Conservation (phyloP, 2,113 vertebrate genomes). For the Ondatra zibethicus region DNA sequence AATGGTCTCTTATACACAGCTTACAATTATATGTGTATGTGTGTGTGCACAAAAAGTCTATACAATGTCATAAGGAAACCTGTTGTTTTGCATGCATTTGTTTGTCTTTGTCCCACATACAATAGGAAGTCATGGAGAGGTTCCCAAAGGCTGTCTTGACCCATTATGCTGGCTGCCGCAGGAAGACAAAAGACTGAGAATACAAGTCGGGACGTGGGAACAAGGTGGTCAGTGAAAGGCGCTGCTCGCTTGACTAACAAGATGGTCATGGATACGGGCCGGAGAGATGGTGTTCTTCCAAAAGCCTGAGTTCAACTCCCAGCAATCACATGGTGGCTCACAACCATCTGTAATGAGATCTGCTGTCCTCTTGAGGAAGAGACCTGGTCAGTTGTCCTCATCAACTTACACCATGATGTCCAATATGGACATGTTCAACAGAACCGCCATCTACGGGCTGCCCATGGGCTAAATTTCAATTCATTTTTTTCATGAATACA, state of each 20-base stretch:
- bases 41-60: no score
- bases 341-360: no score
- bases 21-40: no score
- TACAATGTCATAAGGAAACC: not conserved
- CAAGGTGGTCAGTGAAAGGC: not conserved
- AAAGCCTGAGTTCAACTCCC: no score
- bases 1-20: not conserved
- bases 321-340: no score
- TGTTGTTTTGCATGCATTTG: not conserved
- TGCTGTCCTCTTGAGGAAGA: no score
- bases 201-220: not conserved
- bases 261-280: not conserved
- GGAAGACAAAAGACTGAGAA: rapidly evolving
- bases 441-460: no score
- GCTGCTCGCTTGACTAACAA: not conserved
- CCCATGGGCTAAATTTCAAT: no score
- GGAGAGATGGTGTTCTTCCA: no score
- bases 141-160: not conserved
- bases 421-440: no score
- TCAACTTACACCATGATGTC: no score
- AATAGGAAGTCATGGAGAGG: not conserved
- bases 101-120: not conserved
- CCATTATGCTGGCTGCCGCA: not conserved
- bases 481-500: not conserved
- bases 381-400: no score